Percentiles rank a stretch among this genome's conserved stretches.
phyloP scores from a whole-genome alignment of 2,797 vertebrate genomes.

The Sebastes matsubarae region DNA sequence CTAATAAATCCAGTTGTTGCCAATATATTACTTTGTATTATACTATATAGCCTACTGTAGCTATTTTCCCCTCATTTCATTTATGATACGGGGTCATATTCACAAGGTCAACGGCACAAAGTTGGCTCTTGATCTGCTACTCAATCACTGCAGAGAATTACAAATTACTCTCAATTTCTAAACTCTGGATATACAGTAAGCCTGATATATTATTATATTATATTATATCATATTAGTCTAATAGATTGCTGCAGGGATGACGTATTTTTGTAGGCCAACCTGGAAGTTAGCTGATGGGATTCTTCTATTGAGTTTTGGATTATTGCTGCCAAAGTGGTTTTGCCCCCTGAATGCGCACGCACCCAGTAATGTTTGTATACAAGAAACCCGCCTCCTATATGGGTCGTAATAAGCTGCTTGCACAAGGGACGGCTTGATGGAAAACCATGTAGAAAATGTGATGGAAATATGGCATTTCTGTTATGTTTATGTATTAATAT shows the following conservation, averaged over 20 bases:
- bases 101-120: slow-evolving; percentile 22
- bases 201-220: not conserved
- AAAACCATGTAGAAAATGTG: too few species aligned
- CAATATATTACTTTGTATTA: not conserved
- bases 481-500: too few species aligned
- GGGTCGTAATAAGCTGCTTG: too few species aligned
- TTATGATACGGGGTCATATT: not conserved
- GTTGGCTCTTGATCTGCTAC: not conserved
- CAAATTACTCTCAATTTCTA: not conserved
- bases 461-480: too few species aligned
- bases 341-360: too few species aligned
- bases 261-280: too few species aligned
- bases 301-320: too few species aligned
- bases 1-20: slow-evolving; percentile 21
- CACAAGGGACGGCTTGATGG: too few species aligned
- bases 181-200: not conserved
- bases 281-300: too few species aligned
- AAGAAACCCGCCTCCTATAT: too few species aligned
- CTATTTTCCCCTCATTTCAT: not conserved
- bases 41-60: not conserved
- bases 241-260: not conserved
- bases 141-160: slow-evolving; percentile 1
- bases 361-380: too few species aligned
- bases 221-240: not conserved
- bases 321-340: too few species aligned